Conservation (phyloP, 2,797 vertebrate genomes). For the Rhadinocentrus ornatus region DNA sequence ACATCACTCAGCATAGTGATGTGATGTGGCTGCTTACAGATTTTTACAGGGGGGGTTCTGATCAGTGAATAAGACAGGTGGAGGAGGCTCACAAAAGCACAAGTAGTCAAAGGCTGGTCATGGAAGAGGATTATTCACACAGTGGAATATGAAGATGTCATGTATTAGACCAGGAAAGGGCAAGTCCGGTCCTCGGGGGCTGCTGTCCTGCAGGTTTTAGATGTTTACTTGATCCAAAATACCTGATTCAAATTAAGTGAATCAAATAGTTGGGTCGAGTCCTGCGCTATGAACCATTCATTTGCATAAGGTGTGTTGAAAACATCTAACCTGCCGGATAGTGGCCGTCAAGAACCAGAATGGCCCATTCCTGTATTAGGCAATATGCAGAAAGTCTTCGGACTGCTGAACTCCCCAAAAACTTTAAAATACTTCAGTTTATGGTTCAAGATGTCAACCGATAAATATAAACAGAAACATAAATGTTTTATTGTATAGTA, state of each 20-base stretch:
- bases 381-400: no score
- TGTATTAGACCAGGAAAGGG: neutral
- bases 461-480: neutral
- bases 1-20: slow-evolving; percentile 42
- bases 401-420: neutral
- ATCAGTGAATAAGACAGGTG: slow-evolving; percentile 50
- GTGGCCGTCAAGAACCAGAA: no score
- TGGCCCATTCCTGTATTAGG: no score
- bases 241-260: no score
- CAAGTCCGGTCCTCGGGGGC: no score
- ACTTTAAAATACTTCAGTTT: neutral
- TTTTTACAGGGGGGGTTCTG: slow-evolving; percentile 36
- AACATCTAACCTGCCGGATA: no score
- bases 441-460: neutral
- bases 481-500: neutral
- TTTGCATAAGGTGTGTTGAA: no score
- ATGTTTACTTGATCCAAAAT: no score
- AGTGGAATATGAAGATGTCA: slow-evolving; percentile 29
- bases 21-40: slow-evolving; percentile 37
- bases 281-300: no score
- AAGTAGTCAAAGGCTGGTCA: slow-evolving; percentile 39
- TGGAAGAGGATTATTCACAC: slow-evolving; percentile 56
- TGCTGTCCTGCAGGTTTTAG: no score
- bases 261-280: no score
- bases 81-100: slow-evolving; percentile 50